A percentile compares a stretch with the other conserved stretches of the same genome.
phyloP scores from a whole-genome alignment of 2,113 vertebrate genomes.

The Chaetops frenatus region DNA sequence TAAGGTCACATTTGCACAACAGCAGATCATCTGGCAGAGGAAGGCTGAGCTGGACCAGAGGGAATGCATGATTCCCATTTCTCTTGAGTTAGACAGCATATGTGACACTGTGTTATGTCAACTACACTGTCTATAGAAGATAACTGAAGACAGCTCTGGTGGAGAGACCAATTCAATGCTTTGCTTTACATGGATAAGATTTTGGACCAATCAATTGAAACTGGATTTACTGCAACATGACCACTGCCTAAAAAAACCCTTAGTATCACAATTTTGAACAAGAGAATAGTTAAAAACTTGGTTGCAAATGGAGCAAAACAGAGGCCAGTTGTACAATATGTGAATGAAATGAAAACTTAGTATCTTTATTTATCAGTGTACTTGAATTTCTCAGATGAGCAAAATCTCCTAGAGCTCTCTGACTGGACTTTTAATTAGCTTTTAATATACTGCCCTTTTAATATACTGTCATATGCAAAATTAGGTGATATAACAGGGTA shows the following conservation, averaged over 20 bases:
- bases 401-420: neutral
- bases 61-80: neutral
- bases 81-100: neutral
- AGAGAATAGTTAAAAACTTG: neutral
- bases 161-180: neutral
- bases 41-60: neutral
- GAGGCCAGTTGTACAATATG: neutral
- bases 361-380: neutral
- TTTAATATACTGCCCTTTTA: neutral
- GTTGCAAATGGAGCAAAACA: neutral
- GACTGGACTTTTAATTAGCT: neutral
- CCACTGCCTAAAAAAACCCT: neutral
- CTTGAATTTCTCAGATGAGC: neutral
- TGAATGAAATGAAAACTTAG: neutral
- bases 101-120: neutral
- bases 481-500: neutral
- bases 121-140: neutral
- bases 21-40: neutral
- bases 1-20: neutral
- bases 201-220: neutral
- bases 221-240: neutral
- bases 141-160: neutral
- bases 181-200: neutral
- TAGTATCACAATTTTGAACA: neutral
- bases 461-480: neutral